A percentile compares a stretch with the other conserved stretches of the same genome.
Evolutionary conservation across 2,888 invertebrate species (phyloP).

Genomic region (Chloroclysta siterata): DNA sequence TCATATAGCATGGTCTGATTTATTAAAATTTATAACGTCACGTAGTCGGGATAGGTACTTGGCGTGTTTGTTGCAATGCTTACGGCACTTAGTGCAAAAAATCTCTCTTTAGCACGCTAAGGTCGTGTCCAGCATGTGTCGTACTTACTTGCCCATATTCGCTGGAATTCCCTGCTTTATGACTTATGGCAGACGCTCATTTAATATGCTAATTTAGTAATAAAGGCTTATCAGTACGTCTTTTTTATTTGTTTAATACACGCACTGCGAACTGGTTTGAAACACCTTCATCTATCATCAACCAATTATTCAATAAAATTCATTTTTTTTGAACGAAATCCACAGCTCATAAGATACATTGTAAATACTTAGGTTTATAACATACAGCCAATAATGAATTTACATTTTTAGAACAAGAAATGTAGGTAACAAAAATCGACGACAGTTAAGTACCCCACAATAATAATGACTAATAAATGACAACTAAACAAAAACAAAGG

Average conservation of each 20-base stretch:
- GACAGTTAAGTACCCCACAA: too few species aligned
- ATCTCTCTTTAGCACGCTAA: constrained; percentile 62
- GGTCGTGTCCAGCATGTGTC: constrained; percentile 50
- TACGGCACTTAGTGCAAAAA: constrained; percentile 56
- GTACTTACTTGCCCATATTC: constrained; percentile 14
- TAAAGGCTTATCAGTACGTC: constrained; percentile 8
- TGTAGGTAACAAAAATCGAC: too few species aligned
- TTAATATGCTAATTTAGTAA: constrained; percentile 12
- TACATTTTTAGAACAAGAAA: too few species aligned
- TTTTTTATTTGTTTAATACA: constrained; percentile 12
- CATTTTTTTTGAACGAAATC: too few species aligned
- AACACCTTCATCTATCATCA: background rate
- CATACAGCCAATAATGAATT: too few species aligned
- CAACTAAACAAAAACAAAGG: too few species aligned
- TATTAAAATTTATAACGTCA: constrained; percentile 30
- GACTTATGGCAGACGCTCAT: constrained; percentile 7
- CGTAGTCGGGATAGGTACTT: constrained; percentile 30
- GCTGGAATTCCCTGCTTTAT: constrained; percentile 10
- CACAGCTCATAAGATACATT: too few species aligned
- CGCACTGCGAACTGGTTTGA: constrained; percentile 12
- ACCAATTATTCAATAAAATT: background rate
- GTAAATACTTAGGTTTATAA: too few species aligned
- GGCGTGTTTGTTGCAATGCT: constrained; percentile 47
- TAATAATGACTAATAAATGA: too few species aligned
- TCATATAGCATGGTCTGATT: constrained; percentile 29